phyloP scores from a whole-genome alignment of 2,113 vertebrate species.

The Pungitius pungitius region DNA sequence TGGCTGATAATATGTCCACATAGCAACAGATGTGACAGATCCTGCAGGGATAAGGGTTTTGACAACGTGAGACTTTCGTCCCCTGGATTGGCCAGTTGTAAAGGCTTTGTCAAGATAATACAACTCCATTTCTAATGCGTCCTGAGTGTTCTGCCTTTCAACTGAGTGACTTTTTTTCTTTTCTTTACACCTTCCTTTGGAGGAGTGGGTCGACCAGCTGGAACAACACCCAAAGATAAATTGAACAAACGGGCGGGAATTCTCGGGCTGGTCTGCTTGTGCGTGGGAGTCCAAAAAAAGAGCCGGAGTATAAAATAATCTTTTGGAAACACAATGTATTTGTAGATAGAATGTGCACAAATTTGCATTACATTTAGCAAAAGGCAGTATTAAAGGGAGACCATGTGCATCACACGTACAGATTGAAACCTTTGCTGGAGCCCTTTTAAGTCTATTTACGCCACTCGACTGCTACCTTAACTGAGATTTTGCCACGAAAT shows the following conservation, averaged over 20 bases:
- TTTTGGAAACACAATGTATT: constrained; percentile 4
- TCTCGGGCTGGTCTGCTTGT: constrained; percentile 11
- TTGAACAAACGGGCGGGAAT: constrained; percentile 9
- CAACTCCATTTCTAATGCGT: constrained; percentile 6
- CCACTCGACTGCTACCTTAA: constrained; percentile 26
- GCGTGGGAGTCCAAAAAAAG: constrained; percentile 26
- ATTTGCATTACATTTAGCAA: background rate
- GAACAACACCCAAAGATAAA: constrained; percentile 23
- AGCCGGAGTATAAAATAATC: constrained; percentile 7
- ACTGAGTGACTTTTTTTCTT: background rate
- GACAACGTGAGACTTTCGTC: constrained; percentile 1
- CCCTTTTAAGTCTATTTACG: constrained; percentile 21
- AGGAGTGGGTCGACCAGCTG: constrained; percentile 26
- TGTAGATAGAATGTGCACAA: constrained; percentile 21
- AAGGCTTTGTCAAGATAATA: constrained; percentile 26
- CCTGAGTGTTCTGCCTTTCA: constrained; percentile 12
- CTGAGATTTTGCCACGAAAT: constrained; percentile 41
- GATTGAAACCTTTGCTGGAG: background rate
- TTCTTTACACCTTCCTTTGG: constrained; percentile 15
- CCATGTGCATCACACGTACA: background rate
- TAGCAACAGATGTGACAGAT: constrained; percentile 1
- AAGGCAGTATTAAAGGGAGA: background rate
- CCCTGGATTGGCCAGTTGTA: constrained; percentile 14
- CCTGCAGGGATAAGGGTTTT: background rate
- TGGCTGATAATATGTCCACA: constrained; percentile 14